Conservation (phyloP, 1,140 invertebrate species). For the Dendroctonus valens region DNA sequence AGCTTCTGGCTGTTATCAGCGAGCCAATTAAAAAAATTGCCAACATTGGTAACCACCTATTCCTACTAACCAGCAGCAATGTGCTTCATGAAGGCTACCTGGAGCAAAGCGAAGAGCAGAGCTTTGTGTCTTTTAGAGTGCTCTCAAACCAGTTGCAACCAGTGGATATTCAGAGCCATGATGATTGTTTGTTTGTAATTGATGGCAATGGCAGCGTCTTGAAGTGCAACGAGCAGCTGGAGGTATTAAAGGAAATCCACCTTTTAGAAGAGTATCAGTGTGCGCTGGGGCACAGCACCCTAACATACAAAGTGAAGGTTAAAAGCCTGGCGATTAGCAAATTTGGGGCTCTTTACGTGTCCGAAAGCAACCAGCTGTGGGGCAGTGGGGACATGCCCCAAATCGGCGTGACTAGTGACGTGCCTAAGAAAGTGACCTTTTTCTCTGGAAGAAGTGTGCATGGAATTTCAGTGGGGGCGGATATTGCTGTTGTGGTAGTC, state of each 20-base stretch:
- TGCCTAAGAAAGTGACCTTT: conserved; percentile 65
- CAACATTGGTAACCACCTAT: conserved; percentile 44
- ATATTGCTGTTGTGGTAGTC: conserved; percentile 67
- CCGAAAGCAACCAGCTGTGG: conserved; percentile 70
- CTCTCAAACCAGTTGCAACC: conserved; percentile 29
- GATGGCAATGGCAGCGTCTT: conserved; percentile 61
- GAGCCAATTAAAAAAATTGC: conserved; percentile 42
- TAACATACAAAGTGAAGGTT: conserved; percentile 61
- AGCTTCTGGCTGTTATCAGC: conserved; percentile 28
- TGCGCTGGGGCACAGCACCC: conserved; percentile 62
- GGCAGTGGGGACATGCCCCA: conserved; percentile 70
- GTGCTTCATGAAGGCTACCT: conserved; percentile 42
- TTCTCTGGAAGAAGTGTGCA: conserved; percentile 66
- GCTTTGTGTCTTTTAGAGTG: conserved; percentile 28
- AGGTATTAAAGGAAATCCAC: conserved; percentile 59
- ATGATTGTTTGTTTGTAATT: conserved; percentile 61
- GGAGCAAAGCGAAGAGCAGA: conserved; percentile 28
- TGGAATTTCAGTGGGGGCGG: conserved; percentile 62
- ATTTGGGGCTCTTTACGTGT: conserved; percentile 63
- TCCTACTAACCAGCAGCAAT: conserved; percentile 39
- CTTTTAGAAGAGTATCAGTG: conserved; percentile 65
- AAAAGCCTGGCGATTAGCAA: conserved; percentile 61
- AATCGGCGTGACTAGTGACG: conserved; percentile 60
- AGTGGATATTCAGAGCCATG: conserved; percentile 61
- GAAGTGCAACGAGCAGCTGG: conserved; percentile 57